Conservation (phyloP, 2,113 vertebrate genomes). For the Falcunculus frontatus region DNA sequence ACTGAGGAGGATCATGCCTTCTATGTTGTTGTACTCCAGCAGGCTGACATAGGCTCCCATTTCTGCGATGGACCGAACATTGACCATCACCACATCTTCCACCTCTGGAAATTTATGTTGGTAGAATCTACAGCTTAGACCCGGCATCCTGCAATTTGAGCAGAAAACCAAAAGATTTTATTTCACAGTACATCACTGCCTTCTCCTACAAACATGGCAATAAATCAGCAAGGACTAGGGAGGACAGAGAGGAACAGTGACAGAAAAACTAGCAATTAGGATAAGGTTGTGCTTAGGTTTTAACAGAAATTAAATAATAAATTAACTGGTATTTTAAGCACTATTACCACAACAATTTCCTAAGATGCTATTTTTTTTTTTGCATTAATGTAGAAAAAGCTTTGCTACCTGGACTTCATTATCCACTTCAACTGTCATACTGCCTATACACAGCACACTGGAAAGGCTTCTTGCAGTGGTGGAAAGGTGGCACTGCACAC, state of each 20-base stretch:
- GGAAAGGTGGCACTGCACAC: not conserved
- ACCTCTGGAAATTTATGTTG: slow-evolving; percentile 98
- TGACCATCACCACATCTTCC: slow-evolving; percentile 99
- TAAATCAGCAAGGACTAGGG: not conserved
- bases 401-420: not conserved
- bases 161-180: not conserved
- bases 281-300: not conserved
- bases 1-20: slow-evolving; percentile 98
- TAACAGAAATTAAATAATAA: not conserved
- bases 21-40: slow-evolving; percentile 97
- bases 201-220: not conserved
- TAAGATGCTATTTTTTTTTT: not conserved
- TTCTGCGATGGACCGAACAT: slow-evolving; percentile 95
- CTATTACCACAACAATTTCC: not conserved
- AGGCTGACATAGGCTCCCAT: slow-evolving; percentile 98
- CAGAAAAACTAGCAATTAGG: not conserved
- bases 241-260: not conserved
- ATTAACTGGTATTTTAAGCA: not conserved
- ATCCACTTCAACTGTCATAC: not conserved
- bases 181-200: not conserved
- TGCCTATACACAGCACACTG: not conserved
- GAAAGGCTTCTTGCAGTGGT: not conserved
- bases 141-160: slow-evolving; percentile 86
- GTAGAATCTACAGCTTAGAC: slow-evolving; percentile 96
- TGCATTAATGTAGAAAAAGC: not conserved